Evolutionary conservation across 2,888 invertebrate species (phyloP).

Genomic region (Buathra laborator): DNA sequence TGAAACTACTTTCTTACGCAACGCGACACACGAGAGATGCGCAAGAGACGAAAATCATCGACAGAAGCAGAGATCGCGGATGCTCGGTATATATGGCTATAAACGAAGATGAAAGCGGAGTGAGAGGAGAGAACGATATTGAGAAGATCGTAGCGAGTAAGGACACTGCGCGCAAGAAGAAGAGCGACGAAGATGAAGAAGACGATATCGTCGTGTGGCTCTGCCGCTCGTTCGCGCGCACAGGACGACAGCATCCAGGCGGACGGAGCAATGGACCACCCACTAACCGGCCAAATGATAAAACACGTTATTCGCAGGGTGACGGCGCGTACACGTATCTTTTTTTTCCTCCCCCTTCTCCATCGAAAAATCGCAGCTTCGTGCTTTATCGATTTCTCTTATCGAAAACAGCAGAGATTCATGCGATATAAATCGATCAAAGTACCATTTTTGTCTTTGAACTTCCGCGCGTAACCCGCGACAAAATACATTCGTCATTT

Average conservation of each 20-base stretch:
- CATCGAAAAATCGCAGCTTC: constrained; percentile 7
- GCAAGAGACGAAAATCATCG: not conserved
- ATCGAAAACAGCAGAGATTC: not conserved
- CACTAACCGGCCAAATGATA: constrained; percentile 82
- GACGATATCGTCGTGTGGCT: constrained; percentile 51
- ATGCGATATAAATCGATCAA: not conserved
- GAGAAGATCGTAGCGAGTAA: constrained; percentile 34
- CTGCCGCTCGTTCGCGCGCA: constrained; percentile 24
- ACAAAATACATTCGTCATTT: constrained; percentile 37
- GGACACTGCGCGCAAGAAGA: constrained; percentile 8
- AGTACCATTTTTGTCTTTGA: not conserved
- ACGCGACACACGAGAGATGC: constrained; percentile 18
- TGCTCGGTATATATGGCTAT: not conserved
- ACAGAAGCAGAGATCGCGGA: constrained; percentile 22
- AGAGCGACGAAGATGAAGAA: constrained; percentile 38
- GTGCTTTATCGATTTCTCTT: constrained; percentile 4
- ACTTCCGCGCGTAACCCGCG: constrained; percentile 53
- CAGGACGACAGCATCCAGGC: constrained; percentile 58
- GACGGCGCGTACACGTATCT: constrained; percentile 47
- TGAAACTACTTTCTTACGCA: constrained; percentile 58
- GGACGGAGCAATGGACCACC: constrained; percentile 81
- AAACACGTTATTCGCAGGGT: constrained; percentile 74
- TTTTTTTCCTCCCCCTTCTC: not conserved
- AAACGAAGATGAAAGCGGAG: not conserved
- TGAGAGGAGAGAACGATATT: constrained; percentile 40